Evolutionary conservation across 2,113 vertebrate genomes (phyloP).

Genomic region (Onychostruthus taczanowskii): DNA sequence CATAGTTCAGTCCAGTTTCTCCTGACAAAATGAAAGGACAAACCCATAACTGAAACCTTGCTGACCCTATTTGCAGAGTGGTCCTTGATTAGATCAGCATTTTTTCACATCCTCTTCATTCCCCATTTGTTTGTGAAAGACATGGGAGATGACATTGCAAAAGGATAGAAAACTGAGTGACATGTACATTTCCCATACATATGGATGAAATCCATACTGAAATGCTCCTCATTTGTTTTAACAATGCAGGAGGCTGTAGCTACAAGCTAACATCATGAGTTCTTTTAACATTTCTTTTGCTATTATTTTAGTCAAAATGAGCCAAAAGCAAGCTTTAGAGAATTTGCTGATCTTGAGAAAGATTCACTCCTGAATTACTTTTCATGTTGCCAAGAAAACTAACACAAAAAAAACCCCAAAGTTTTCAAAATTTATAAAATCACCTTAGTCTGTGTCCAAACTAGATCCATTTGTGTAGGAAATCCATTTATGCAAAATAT

Average conservation of each 20-base stretch:
- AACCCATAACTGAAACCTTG: accelerated
- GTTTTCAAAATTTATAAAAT: neutral
- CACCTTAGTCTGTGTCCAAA: neutral
- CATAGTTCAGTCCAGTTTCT: neutral
- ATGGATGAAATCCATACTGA: neutral
- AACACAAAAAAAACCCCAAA: neutral
- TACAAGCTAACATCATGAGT: neutral
- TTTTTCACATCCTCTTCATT: neutral
- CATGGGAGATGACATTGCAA: neutral
- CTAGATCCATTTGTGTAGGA: neutral
- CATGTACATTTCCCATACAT: neutral
- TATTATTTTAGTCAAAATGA: neutral
- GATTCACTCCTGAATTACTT: neutral
- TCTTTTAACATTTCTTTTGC: neutral
- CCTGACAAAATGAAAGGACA: neutral
- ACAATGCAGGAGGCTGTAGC: neutral
- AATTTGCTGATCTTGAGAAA: neutral
- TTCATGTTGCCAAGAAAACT: neutral
- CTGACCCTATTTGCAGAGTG: neutral
- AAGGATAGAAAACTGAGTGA: neutral
- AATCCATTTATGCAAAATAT: neutral
- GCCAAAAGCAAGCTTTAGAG: neutral
- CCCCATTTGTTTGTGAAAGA: neutral
- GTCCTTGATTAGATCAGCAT: neutral
- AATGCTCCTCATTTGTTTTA: neutral